Evolutionary conservation across 2,113 vertebrate genomes (phyloP).

Genomic region (Myxocyprinus asiaticus): DNA sequence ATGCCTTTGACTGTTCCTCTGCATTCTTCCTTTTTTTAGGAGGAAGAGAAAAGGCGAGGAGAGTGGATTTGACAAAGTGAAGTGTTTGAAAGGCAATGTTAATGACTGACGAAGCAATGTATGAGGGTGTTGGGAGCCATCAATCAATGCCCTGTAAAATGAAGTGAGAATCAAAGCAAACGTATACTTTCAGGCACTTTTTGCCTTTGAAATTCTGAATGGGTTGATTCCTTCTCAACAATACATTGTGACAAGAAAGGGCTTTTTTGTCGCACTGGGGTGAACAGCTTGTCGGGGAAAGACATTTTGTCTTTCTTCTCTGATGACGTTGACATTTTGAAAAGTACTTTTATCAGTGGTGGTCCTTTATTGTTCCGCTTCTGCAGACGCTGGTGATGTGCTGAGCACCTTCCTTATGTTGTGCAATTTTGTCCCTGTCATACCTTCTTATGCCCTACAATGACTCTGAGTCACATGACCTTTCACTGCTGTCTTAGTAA

Average conservation of each 20-base stretch:
- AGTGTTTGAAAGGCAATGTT: constrained; percentile 68
- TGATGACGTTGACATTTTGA: constrained; percentile 50
- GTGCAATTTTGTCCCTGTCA: not conserved
- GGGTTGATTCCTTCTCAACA: constrained; percentile 54
- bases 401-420: constrained; percentile 5
- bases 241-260: constrained; percentile 37
- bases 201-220: constrained; percentile 51
- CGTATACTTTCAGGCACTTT: constrained; percentile 62
- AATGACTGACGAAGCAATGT: constrained; percentile 67
- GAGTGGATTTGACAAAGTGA: constrained; percentile 44
- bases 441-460: not conserved
- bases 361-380: constrained; percentile 14
- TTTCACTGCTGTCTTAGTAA: constrained; percentile 36
- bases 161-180: constrained; percentile 65
- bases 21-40: constrained; percentile 34
- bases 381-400: constrained; percentile 8
- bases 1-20: constrained; percentile 52
- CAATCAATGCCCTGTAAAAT: constrained; percentile 58
- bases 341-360: constrained; percentile 43
- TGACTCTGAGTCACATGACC: constrained; percentile 33
- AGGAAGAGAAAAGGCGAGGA: constrained; percentile 40
- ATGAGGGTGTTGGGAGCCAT: constrained; percentile 62
- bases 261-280: not conserved
- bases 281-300: constrained; percentile 17
- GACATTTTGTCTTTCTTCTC: constrained; percentile 47